phyloP scores from a whole-genome alignment of 2,113 vertebrate species.

The Ctenodactylus gundi region DNA sequence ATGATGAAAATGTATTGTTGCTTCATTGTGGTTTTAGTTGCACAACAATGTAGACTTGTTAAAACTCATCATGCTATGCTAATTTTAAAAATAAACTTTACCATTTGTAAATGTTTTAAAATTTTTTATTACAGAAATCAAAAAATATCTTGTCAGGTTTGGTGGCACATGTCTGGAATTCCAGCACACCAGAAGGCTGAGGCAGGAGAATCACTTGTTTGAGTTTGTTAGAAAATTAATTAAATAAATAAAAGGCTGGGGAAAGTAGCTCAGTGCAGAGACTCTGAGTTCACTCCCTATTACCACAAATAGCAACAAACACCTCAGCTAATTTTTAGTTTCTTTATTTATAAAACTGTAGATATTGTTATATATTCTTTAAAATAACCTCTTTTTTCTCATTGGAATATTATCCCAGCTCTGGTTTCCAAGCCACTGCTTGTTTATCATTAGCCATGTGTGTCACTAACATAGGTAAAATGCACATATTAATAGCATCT shows the following conservation, averaged over 20 bases:
- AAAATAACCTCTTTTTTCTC: not conserved
- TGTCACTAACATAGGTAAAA: not conserved
- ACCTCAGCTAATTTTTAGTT: not conserved
- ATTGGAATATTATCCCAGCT: not conserved
- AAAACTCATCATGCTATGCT: not conserved
- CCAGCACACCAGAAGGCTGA: not conserved
- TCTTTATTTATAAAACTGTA: not conserved
- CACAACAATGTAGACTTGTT: not conserved
- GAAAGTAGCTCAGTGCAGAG: not conserved
- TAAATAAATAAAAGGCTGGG: no score
- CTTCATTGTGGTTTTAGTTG: not conserved
- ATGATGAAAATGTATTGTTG: not conserved
- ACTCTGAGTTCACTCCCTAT: not conserved
- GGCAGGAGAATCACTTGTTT: not conserved
- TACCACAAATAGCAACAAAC: not conserved
- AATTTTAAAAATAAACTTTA: not conserved
- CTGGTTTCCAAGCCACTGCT: not conserved
- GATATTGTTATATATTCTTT: not conserved
- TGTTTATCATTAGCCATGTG: not conserved
- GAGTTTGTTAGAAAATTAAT: no score
- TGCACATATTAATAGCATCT: not conserved
- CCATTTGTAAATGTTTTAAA: not conserved
- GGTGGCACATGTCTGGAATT: not conserved
- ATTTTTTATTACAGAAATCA: not conserved
- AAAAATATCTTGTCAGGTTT: not conserved